Base-by-base conservation (phyloP, 2,888 invertebrate species). In the Adelphocoris suturalis region DNA sequence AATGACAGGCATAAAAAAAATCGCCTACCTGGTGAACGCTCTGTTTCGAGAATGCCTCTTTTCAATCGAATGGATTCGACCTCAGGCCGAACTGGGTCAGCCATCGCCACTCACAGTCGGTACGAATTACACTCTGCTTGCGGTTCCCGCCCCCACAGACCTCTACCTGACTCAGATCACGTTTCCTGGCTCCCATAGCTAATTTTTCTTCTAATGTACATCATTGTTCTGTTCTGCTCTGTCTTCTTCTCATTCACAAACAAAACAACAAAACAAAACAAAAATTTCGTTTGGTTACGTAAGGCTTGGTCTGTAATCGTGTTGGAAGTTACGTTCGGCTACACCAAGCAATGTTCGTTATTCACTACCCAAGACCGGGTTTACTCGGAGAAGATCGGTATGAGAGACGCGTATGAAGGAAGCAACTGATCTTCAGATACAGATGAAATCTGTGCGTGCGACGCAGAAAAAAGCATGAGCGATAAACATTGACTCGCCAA, bases 21-120 rank as follows among this genome's bases (percentile, higher is more conserved):
- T 7, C 37, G n/a, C 57, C 57, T n/a, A 57, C 0, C n/a, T 57
- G 57, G 16, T 5, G 16, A 13, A 11, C 2, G 14, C 52, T 52
- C 1, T 52, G 1, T 16, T 52, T 12, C 52, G 61, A 7, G n/a
- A 68, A 68, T 23, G 23, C 19, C 23, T 27, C 23, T 68, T 23
- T 68, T 68, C 23, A 68, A 68, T 68, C 68, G 68, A 68, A 68
- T 68, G 68, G 68, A 68, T 68, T 68, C 68, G 23, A 68, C 68
- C 68, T 68, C 23, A 68, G 68, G 27, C 68, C 68, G 68, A 68
- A 68, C 23, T 68, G 68, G 68, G 68, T 68, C 68, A 68, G 27
- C 68, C 23, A 23, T 68, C n/a, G 68, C 68, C 68, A 68, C 68
- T 68, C 23, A 68, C 27, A 68, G 68, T 68, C 68, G 23, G 23